These are phyloP conservation scores for Caprella mutica DNA, from an alignment of 2,888 invertebrate species.

Conservation along the genomic window DNA sequence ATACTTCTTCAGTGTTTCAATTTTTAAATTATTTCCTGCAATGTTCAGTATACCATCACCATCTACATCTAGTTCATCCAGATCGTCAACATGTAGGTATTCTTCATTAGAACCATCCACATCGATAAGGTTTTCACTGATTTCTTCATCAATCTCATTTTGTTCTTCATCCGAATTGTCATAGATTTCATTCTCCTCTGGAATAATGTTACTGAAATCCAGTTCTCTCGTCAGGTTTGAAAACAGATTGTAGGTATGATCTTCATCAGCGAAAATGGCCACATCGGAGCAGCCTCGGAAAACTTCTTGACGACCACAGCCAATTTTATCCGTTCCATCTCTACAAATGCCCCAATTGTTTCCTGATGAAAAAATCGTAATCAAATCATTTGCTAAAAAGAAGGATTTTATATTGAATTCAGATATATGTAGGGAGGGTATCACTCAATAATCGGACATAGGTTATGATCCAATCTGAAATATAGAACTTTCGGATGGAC, in stretches of 20 bases:
- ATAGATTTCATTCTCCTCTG: background rate
- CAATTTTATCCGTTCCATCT: constrained; percentile 53
- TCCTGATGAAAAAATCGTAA: constrained; percentile 47
- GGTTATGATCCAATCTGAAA: too few species aligned
- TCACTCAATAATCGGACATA: too few species aligned
- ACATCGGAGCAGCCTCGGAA: constrained; percentile 40
- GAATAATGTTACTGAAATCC: constrained; percentile 2
- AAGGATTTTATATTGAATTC: too few species aligned
- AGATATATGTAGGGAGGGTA: too few species aligned
- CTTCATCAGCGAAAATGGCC: constrained; percentile 35
- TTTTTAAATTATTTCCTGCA: background rate
- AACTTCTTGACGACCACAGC: constrained; percentile 80
- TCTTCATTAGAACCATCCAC: background rate
- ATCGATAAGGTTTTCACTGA: background rate
- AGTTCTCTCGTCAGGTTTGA: constrained; percentile 15
- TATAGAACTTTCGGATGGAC: too few species aligned
- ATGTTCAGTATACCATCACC: constrained; percentile 4
- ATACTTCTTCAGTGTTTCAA: background rate
- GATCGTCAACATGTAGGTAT: background rate
- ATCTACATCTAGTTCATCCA: background rate
- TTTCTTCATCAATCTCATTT: background rate
- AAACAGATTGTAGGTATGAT: constrained; percentile 18
- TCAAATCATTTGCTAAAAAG: background rate
- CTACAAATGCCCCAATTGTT: constrained; percentile 62
- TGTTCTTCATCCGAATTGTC: background rate